phyloP scores from a whole-genome alignment of 2,113 vertebrate genomes.

The Entelurus aequoreus region DNA sequence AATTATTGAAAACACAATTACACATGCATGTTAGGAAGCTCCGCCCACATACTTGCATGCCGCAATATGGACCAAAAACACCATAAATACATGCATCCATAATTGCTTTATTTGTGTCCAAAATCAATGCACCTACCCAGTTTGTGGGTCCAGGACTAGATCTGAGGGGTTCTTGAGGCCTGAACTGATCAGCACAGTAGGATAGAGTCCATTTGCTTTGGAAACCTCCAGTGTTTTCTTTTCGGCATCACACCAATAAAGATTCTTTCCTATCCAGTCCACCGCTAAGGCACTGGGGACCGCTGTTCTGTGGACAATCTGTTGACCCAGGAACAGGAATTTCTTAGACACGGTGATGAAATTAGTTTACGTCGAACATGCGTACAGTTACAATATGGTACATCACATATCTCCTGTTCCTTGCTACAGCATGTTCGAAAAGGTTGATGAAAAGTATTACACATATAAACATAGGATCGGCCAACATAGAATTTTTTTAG shows the following conservation, averaged over 20 bases:
- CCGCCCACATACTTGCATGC: no score
- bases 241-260: slow-evolving; percentile 95
- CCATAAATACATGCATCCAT: neutral
- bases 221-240: slow-evolving; percentile 96
- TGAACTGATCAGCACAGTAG: slow-evolving; percentile 85
- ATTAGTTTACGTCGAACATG: no score
- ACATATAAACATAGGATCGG: neutral
- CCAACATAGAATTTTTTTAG: no score
- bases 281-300: slow-evolving; percentile 92
- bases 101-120: neutral
- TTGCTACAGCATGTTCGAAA: neutral
- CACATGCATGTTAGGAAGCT: no score
- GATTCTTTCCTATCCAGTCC: slow-evolving; percentile 97
- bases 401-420: no score
- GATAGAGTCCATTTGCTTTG: slow-evolving; percentile 92
- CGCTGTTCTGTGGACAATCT: slow-evolving; percentile 92
- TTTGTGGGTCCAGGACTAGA: slow-evolving; percentile 84
- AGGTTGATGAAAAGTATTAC: neutral
- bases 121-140: slow-evolving; percentile 74
- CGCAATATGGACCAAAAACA: no score
- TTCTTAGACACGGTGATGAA: neutral
- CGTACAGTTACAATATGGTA: no score
- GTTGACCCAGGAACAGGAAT: slow-evolving; percentile 6
- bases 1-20: neutral
- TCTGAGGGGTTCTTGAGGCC: slow-evolving; percentile 86